Evolutionary conservation across 1,140 invertebrate genomes (phyloP), one percentile per base, ranked within the genome.

Genomic region (Zaprionus africanus): DNA sequence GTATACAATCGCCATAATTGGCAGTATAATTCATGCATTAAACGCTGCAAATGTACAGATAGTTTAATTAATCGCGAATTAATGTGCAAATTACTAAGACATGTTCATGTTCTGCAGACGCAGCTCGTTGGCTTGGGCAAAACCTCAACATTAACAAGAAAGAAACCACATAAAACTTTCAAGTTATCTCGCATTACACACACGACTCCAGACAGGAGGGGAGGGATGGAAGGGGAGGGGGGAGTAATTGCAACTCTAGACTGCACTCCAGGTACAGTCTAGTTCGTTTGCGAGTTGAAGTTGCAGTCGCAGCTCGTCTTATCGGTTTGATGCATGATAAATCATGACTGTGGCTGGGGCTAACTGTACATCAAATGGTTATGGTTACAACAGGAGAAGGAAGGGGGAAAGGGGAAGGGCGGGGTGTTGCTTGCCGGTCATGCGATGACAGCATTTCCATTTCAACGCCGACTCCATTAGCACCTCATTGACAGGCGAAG

Each of bases 401-500:
- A n/a, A 24, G 17, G 11, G 1, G 19, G 11, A 11, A 22, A 12
- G 12, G 7, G 1, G 24, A 34, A 38, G 53, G 36, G 43, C 46
- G 63, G 53, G 36, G 43, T 57, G 63, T 22, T 11, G 41, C 19
- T n/a, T 58, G 63, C 36, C 53, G 64, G 64, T 72, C 76, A 68
- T 84, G 78, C 73, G 61, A 66, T 70, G 61, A 76, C 71, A 65
- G 60, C 43, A 72, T 61, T 65, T 68, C 78, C 46, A 51, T 51
- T 65, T 68, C 78, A 77, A 62, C 67, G 75, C 69, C 63, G 69
- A 46, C 78, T 69, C 81, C 78, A 88, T 87, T 87, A 87, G 84
- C 83, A 87, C 83, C 83, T 87, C 84, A 84, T 75, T 83, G 81
- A 84, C 81, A 88, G 72, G 49, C 62, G 62, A 57, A 15, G 76